A percentile compares a stretch with the other conserved stretches of the same genome.
Conservation (phyloP, 2,113 vertebrate genomes). For the Todiramphus chloris region DNA sequence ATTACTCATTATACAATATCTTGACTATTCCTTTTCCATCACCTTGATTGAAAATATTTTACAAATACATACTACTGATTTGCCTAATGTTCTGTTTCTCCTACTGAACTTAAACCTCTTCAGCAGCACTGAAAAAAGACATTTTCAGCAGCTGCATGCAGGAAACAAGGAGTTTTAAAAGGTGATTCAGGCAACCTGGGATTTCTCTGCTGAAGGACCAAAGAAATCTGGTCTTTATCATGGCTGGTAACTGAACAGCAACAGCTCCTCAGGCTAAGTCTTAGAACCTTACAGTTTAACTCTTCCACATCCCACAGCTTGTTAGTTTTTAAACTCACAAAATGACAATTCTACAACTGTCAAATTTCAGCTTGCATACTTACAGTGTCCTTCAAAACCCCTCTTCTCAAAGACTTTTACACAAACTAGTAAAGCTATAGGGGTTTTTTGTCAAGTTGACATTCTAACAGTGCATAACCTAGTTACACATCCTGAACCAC, state of each 20-base stretch:
- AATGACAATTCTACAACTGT: neutral
- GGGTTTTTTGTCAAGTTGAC: neutral
- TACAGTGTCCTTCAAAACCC: neutral
- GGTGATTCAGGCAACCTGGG: neutral
- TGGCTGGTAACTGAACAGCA: neutral
- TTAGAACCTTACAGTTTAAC: neutral
- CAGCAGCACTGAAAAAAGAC: neutral
- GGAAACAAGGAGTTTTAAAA: neutral
- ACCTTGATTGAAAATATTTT: neutral
- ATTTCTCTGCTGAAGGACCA: neutral
- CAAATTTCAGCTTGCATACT: neutral
- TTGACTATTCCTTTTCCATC: neutral
- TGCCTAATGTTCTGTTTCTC: neutral
- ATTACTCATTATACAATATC: neutral
- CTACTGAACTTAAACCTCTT: neutral
- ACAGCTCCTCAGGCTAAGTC: neutral
- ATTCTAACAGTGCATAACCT: neutral
- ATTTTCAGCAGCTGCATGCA: neutral
- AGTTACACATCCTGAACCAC: neutral
- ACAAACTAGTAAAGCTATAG: neutral
- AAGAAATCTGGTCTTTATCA: neutral
- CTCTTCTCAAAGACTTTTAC: neutral
- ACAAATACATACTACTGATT: neutral
- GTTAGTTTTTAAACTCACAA: neutral
- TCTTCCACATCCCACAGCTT: neutral